These are phyloP conservation scores for Pterois miles DNA, from an alignment of 2,797 vertebrate genomes.

Conservation along the genomic window DNA sequence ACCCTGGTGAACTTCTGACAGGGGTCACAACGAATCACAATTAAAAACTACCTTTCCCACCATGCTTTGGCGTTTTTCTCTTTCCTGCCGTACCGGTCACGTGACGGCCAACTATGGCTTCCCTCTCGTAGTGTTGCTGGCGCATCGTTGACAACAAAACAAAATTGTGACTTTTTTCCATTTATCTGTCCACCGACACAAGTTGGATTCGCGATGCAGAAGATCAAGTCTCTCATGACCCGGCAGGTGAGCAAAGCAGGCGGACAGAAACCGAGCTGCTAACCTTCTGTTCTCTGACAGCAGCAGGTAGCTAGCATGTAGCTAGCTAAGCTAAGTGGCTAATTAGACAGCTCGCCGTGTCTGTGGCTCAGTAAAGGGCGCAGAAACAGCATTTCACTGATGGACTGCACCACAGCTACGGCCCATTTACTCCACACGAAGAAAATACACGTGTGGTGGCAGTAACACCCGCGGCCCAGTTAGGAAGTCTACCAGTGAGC, in stretches of 20 bases:
- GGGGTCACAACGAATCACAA: neutral
- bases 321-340: conserved; percentile 62
- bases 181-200: neutral
- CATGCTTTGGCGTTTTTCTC: conserved; percentile 21
- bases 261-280: neutral
- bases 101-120: conserved; percentile 89
- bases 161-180: conserved; percentile 16
- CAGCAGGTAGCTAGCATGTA: conserved; percentile 54
- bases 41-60: conserved; percentile 84
- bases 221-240: conserved; percentile 97
- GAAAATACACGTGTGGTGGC: neutral
- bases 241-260: conserved; percentile 88
- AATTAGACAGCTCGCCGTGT: conserved; percentile 70
- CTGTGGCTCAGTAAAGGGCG: conserved; percentile 6
- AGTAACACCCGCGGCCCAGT: neutral
- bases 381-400: neutral
- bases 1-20: neutral
- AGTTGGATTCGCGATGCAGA: conserved; percentile 87
- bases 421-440: neutral
- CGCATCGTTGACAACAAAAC: conserved; percentile 60
- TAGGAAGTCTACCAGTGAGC: neutral
- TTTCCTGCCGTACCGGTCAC: conserved; percentile 68
- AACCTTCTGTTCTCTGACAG: conserved; percentile 22
- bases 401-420: neutral
- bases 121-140: conserved; percentile 68